phyloP scores from a whole-genome alignment of 2,797 vertebrate species.

The Lepus townsendii region DNA sequence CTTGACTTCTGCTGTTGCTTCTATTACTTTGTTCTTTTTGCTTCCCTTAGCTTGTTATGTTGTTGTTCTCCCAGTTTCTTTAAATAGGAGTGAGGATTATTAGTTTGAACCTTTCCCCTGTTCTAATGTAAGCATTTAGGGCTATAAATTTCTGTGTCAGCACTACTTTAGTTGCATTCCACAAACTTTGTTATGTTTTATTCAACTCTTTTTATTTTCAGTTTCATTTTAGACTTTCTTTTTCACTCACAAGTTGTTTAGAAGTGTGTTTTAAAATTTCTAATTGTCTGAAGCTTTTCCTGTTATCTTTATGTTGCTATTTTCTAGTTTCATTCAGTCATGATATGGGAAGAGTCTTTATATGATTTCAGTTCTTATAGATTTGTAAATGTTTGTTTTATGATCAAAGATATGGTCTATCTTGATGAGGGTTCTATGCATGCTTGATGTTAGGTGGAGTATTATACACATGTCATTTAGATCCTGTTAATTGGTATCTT shows the following conservation, averaged over 20 bases:
- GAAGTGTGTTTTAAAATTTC: background rate
- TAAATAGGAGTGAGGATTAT: background rate
- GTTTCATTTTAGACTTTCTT: too few relatives aligned
- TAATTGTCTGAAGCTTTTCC: background rate
- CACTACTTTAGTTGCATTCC: background rate
- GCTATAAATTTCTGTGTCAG: background rate
- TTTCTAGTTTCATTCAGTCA: background rate
- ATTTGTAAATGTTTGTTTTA: background rate
- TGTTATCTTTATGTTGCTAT: background rate
- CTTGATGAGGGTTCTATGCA: background rate
- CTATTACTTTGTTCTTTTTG: background rate
- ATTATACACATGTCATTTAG: background rate
- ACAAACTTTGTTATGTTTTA: too few relatives aligned
- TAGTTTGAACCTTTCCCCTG: background rate
- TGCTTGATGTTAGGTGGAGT: background rate
- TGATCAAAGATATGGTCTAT: background rate
- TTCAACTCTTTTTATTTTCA: too few relatives aligned
- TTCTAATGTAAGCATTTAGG: background rate
- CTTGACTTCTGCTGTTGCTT: background rate
- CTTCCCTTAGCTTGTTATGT: background rate
- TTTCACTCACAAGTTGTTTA: too few relatives aligned
- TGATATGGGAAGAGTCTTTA: background rate
- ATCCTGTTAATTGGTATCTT: background rate
- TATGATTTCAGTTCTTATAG: background rate
- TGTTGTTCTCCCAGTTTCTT: background rate